Evolutionary conservation across 2,797 vertebrate species (phyloP).

Genomic region (Periparus ater): DNA sequence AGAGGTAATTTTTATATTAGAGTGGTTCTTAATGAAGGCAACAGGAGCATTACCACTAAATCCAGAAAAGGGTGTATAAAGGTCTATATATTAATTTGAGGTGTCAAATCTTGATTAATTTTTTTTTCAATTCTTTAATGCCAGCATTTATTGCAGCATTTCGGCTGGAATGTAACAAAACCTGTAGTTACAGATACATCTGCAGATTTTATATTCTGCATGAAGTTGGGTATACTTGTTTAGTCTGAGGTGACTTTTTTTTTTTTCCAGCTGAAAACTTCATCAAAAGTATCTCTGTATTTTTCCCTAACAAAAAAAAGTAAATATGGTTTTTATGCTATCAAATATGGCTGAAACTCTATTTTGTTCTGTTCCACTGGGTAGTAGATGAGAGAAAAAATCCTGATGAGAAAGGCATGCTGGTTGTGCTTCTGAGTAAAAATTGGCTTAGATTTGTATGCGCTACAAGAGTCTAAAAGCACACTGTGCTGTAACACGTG

Average conservation of each 20-base stretch:
- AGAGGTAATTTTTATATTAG: not conserved
- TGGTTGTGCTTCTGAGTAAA: not conserved
- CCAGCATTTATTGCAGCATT: not conserved
- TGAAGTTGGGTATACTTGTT: not conserved
- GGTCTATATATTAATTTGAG: not conserved
- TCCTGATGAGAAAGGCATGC: not conserved
- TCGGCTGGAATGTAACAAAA: not conserved
- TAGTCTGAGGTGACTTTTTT: not conserved
- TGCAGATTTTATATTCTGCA: not conserved
- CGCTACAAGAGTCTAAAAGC: not conserved
- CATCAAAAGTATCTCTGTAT: not conserved
- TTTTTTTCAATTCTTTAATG: not conserved
- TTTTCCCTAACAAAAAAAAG: not conserved
- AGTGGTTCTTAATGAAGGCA: not conserved
- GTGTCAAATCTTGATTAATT: not conserved
- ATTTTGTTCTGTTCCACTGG: not conserved
- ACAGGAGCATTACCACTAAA: not conserved
- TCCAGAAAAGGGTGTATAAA: not conserved
- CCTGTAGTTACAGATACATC: not conserved
- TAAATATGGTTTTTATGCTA: not conserved
- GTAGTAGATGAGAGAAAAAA: not conserved
- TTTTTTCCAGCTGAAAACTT: not conserved
- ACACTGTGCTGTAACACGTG: not conserved
- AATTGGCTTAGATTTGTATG: not conserved
- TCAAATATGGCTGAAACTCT: not conserved